phyloP scores from a whole-genome alignment of 1,140 invertebrate species.

The Meloidogyne exigua region DNA sequence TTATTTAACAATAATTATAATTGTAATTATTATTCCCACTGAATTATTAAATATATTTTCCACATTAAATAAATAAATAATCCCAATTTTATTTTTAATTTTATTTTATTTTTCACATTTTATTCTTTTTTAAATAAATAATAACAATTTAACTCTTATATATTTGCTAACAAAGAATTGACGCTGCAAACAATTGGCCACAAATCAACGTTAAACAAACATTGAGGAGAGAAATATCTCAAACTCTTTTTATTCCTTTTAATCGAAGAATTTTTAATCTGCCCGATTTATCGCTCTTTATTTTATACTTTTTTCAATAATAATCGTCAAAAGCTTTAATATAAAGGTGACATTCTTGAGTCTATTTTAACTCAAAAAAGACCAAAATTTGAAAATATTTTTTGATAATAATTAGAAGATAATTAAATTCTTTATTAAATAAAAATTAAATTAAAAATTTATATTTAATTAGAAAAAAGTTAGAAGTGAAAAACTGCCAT shows the following conservation, averaged over 20 bases:
- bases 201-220: constrained; percentile 4
- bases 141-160: constrained; percentile 4
- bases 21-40: too few species aligned
- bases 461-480: background rate
- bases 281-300: background rate
- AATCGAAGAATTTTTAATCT: constrained; percentile 1
- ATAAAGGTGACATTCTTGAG: background rate
- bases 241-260: background rate
- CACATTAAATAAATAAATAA: too few species aligned
- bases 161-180: background rate
- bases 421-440: background rate
- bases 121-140: background rate
- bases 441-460: background rate
- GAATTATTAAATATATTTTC: too few species aligned
- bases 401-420: background rate
- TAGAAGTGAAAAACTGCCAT: background rate
- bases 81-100: too few species aligned
- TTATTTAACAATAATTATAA: too few species aligned
- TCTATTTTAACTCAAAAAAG: background rate
- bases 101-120: background rate
- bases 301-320: too few species aligned
- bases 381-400: background rate
- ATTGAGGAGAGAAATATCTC: background rate
- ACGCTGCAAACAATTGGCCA: background rate
- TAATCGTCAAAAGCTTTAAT: background rate